A percentile compares a stretch with the other conserved stretches of the same genome.
Evolutionary conservation across 2,888 invertebrate species (phyloP).

Genomic region (Macrophya alboannulata): DNA sequence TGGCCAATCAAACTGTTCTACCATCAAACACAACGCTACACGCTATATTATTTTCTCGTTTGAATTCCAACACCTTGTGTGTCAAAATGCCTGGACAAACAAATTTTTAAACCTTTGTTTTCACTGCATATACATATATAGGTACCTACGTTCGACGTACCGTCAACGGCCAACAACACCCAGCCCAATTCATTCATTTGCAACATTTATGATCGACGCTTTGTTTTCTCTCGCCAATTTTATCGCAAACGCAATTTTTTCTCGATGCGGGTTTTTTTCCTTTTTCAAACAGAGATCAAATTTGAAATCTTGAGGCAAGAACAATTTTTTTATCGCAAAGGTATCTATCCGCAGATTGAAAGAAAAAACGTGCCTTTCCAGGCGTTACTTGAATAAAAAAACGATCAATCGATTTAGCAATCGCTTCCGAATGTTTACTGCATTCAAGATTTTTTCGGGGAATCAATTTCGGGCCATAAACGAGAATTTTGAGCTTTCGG

Average conservation of each 20-base stretch:
- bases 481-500: neutral
- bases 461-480: neutral
- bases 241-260: neutral
- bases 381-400: neutral
- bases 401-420: neutral
- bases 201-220: neutral
- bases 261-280: neutral
- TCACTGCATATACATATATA: neutral
- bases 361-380: neutral
- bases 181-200: neutral
- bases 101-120: neutral
- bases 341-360: neutral
- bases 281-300: neutral
- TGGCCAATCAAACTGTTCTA: conserved; percentile 1
- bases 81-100: neutral
- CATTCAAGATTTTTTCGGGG: neutral
- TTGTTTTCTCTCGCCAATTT: neutral
- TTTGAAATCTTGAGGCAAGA: neutral
- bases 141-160: neutral
- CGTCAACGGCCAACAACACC: neutral
- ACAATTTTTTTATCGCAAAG: neutral
- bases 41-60: neutral
- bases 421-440: neutral
- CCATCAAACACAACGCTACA: neutral
- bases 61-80: neutral